Percentiles rank a stretch among this genome's conserved stretches.
Evolutionary conservation across 2,797 vertebrate genomes (phyloP).

Genomic region (Salmo trutta): DNA sequence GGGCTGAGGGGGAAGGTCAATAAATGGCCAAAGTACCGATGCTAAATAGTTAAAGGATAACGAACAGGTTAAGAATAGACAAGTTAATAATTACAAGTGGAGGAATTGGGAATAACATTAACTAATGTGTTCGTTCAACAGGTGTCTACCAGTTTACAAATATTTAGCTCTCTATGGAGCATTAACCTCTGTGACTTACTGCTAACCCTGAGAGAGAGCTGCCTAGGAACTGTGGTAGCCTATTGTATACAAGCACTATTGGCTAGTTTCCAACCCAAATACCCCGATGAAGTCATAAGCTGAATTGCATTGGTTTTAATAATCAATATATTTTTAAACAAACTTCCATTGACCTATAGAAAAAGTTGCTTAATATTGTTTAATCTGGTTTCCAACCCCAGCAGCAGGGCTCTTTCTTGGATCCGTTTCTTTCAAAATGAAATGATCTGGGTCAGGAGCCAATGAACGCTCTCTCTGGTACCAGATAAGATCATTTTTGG

Average conservation of each 20-base stretch:
- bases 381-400: neutral
- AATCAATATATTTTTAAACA: neutral
- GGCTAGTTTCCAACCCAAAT: constrained; percentile 1
- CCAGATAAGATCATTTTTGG: neutral
- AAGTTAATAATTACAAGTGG: constrained; percentile 52
- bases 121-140: neutral
- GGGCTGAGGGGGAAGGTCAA: constrained; percentile 60
- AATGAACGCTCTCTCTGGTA: neutral
- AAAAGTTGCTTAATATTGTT: neutral
- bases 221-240: neutral
- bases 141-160: neutral
- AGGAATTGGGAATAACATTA: constrained; percentile 35
- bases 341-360: neutral
- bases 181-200: constrained; percentile 41
- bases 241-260: neutral
- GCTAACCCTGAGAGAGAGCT: neutral
- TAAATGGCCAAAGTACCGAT: constrained; percentile 42
- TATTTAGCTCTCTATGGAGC: constrained; percentile 12
- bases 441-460: neutral
- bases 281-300: neutral
- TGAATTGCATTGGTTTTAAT: neutral
- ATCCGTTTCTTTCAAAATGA: neutral
- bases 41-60: constrained; percentile 73
- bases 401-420: neutral
- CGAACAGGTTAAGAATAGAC: constrained; percentile 38